These are phyloP conservation scores for Microtus obscurus DNA, from an alignment of 2,797 vertebrate genomes.

Conservation along the genomic window DNA sequence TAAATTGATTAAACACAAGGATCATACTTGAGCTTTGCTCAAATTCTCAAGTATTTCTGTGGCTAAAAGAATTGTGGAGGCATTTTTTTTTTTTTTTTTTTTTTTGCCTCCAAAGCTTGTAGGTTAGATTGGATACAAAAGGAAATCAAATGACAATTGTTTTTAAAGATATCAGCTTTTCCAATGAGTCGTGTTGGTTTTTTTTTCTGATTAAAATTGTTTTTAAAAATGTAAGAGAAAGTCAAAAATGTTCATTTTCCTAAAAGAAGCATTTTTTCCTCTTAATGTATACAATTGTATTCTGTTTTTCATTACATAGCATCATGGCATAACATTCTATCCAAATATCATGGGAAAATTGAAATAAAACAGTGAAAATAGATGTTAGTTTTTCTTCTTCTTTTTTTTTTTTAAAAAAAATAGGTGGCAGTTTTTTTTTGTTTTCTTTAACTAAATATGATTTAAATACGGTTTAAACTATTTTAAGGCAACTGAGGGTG, in stretches of 20 bases:
- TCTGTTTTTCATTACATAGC: conserved; percentile 60
- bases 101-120: conserved; percentile 59
- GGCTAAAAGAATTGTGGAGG: neutral
- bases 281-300: neutral
- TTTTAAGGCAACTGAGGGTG: conserved; percentile 54
- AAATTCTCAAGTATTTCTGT: conserved; percentile 52
- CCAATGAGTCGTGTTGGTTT: neutral
- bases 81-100: conserved; percentile 8
- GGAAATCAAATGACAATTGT: conserved; percentile 59
- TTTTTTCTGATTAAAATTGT: conserved; percentile 57
- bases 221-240: conserved; percentile 27
- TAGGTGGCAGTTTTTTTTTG: neutral
- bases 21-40: conserved; percentile 61
- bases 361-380: conserved; percentile 15
- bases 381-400: neutral
- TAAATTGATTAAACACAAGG: conserved; percentile 63
- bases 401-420: neutral
- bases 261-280: conserved; percentile 2
- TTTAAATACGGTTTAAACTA: conserved; percentile 48
- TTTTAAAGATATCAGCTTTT: conserved; percentile 44
- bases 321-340: conserved; percentile 26
- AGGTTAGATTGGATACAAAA: conserved; percentile 52
- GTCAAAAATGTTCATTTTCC: conserved; percentile 40
- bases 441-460: conserved; percentile 53
- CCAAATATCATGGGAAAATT: conserved; percentile 7